Base-by-base conservation (phyloP, 2,888 invertebrate genomes). In the Drosophila koepferae region DNA sequence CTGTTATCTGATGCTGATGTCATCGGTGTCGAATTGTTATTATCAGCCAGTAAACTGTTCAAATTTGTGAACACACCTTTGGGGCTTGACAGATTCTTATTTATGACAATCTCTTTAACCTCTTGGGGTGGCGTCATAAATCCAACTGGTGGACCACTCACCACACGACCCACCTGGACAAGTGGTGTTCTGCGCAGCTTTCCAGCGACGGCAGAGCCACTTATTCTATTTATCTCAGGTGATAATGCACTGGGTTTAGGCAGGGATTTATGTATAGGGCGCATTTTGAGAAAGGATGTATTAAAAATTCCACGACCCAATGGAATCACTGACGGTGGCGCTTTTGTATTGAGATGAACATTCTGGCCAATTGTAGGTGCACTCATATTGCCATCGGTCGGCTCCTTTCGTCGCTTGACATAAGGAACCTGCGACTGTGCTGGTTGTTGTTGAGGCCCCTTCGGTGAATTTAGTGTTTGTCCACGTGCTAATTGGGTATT, bases 31-130 rank as follows among this genome's bases (percentile, higher is more conserved):
- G 59, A 43, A 34, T 77, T 76, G 16, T 72, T 76, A 23, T 63
- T 87, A 1, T 86, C 88, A 28, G 74, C 81, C 55, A 86, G 49
- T 16, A 86, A 56, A 56, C 74, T 89, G 51, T 89, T 89, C 0
- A 86, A 59, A 74, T 86, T 86, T 34, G 86, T 86, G 2, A 86
- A 86, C 10, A 86, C 82, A 10, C 86, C 86, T 44, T 86, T 86
- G 0, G 86, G 89, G 43, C 86, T 86, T 9, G 86, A 66, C 69
- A 84, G 36, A 60, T 85, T 84, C 70, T 92, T 92, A 59, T 91
- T 92, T 9, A 92, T 92, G 8, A 90, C 77, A 74, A 92, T 89
- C 84, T 92, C 90, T 59, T 92, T 91, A 1, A 92, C 85, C 0
- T 87, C 80, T 69, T 91, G 91, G 1, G 87, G 77, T 3, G 90